Evolutionary conservation across 2,888 invertebrate genomes (phyloP).

Genomic region (Drosophila nigricruria): DNA sequence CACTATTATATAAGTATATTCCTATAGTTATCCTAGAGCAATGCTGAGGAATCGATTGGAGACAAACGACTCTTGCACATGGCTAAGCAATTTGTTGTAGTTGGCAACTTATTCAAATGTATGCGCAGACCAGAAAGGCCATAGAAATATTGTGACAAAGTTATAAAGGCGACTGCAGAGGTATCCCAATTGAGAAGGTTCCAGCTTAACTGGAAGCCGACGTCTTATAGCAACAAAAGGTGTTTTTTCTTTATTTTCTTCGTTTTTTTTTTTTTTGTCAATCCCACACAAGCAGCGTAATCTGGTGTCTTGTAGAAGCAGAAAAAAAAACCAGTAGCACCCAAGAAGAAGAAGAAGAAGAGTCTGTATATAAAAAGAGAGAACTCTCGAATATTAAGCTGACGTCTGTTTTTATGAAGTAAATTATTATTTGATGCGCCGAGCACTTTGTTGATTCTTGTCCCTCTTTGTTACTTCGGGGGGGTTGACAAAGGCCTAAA

Average conservation of each 20-base stretch:
- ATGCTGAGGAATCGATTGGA: conserved; percentile 1
- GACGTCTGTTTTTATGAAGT: conserved; percentile 76
- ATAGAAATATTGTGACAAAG: conserved; percentile 62
- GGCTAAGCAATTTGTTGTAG: conserved; percentile 20
- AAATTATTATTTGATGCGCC: conserved; percentile 76
- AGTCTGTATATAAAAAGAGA: conserved; percentile 22
- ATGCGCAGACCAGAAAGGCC: conserved; percentile 22
- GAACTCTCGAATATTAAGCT: conserved; percentile 66
- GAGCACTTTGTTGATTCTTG: conserved; percentile 65
- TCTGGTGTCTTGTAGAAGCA: conserved; percentile 56
- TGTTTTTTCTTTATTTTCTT: conserved; percentile 14
- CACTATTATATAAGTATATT: too few species aligned
- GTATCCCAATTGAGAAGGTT: conserved; percentile 43
- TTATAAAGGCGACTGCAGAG: conserved; percentile 38
- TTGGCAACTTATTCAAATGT: conserved; percentile 41
- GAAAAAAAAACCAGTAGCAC: conserved; percentile 69
- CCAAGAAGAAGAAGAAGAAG: conserved; percentile 17
- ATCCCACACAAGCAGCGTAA: conserved; percentile 69
- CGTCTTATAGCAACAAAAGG: conserved; percentile 56
- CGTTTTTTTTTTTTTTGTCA: conserved; percentile 27
- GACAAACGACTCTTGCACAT: conserved; percentile 34
- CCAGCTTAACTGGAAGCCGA: conserved; percentile 45
- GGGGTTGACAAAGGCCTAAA: conserved; percentile 48
- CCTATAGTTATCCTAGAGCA: not conserved
- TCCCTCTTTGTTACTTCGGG: conserved; percentile 52